phyloP scores from a whole-genome alignment of 2,113 vertebrate genomes.

The Typhlomys cinereus region DNA sequence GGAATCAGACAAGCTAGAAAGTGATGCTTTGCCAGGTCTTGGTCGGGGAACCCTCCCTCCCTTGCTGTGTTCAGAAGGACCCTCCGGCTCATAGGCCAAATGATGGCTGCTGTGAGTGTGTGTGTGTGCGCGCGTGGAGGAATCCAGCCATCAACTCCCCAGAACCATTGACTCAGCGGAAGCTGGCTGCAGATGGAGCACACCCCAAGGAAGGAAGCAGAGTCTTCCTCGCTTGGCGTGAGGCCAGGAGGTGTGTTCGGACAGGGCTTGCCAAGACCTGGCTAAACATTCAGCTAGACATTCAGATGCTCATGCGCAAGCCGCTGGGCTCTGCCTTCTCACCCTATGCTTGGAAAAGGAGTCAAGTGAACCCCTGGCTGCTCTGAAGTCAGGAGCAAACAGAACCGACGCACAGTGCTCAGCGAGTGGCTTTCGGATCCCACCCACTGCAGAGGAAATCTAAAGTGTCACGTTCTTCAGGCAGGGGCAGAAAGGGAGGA shows the following conservation, averaged over 20 bases:
- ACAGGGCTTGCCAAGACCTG: background rate
- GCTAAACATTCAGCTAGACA: conserved; percentile 46
- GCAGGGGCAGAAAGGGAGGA: background rate
- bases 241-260: background rate
- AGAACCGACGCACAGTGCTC: background rate
- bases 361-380: background rate
- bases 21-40: background rate
- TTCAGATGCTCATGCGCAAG: background rate
- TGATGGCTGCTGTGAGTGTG: too few relatives aligned
- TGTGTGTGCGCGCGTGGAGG: too few relatives aligned
- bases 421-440: background rate
- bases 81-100: background rate
- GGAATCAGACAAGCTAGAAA: background rate
- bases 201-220: background rate
- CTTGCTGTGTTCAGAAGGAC: background rate
- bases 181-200: background rate
- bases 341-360: background rate
- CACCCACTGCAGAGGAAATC: background rate
- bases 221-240: background rate
- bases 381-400: background rate
- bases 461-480: background rate
- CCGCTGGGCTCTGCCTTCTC: background rate
- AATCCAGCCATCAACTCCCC: too few relatives aligned
- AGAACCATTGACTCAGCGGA: fast-evolving
- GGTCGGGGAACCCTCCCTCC: background rate